Evolutionary conservation across 2,113 vertebrate genomes (phyloP).

Genomic region (Ceuthmochares aereus): DNA sequence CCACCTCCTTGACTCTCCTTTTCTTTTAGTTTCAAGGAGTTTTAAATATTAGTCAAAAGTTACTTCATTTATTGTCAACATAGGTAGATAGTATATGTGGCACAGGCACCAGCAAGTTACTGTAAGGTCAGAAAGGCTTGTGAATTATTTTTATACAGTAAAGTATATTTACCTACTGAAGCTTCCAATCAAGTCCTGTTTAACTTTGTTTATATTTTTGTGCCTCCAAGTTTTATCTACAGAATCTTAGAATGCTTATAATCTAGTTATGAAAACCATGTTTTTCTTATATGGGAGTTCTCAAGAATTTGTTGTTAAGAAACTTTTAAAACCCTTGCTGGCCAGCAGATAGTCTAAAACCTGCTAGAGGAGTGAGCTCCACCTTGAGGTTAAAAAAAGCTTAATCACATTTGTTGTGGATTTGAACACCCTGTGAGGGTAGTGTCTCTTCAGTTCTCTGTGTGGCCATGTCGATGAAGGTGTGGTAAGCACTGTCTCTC

Average conservation of each 20-base stretch:
- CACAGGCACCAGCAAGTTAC: background rate
- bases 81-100: background rate
- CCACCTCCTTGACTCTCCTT: fast-evolving
- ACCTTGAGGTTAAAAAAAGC: background rate
- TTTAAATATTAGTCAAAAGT: background rate
- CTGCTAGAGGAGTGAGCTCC: background rate
- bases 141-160: background rate
- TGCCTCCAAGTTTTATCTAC: background rate
- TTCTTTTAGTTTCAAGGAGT: background rate
- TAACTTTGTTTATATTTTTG: background rate
- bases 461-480: fast-evolving
- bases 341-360: background rate
- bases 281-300: background rate
- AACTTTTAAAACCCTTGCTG: background rate
- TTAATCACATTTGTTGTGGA: background rate
- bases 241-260: background rate
- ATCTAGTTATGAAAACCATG: background rate
- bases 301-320: background rate
- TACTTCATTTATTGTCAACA: background rate
- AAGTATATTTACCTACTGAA: background rate
- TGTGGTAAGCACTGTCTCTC: background rate
- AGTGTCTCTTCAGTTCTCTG: background rate
- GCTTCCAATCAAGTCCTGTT: background rate
- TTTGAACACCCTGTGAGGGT: background rate
- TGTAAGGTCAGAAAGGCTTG: background rate